Conservation (phyloP, 1,140 invertebrate genomes). For the Pogonomyrmex barbatus region DNA sequence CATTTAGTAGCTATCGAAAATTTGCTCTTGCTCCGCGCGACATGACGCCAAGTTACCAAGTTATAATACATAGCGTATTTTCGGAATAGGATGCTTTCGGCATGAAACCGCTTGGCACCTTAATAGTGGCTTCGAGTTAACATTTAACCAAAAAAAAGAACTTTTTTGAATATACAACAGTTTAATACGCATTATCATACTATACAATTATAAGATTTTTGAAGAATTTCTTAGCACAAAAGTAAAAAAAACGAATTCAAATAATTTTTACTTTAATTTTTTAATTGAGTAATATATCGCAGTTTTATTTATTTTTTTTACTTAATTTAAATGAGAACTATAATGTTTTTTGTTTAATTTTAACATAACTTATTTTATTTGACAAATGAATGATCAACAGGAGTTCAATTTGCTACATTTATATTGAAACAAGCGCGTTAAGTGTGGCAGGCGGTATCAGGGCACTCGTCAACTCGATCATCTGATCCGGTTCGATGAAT, state of each 20-base stretch:
- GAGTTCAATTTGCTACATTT: slow-evolving; percentile 16
- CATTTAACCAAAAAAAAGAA: slow-evolving; percentile 10
- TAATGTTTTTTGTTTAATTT: not conserved
- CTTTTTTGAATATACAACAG: not conserved
- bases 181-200: slow-evolving; percentile 16
- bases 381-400: slow-evolving; percentile 2
- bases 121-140: slow-evolving; percentile 62
- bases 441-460: slow-evolving; percentile 70
- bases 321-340: slow-evolving; percentile 1
- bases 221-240: not conserved
- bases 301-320: slow-evolving; percentile 35
- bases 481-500: slow-evolving; percentile 57
- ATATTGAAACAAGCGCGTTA: slow-evolving; percentile 47
- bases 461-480: slow-evolving; percentile 52
- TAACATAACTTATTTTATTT: not conserved
- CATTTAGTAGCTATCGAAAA: slow-evolving; percentile 72
- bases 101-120: slow-evolving; percentile 82
- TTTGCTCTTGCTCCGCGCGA: slow-evolving; percentile 79
- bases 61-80: slow-evolving; percentile 79
- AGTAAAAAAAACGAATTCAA: not conserved
- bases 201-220: not conserved
- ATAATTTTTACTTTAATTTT: not conserved
- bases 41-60: slow-evolving; percentile 81
- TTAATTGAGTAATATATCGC: slow-evolving; percentile 9
- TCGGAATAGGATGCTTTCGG: slow-evolving; percentile 79